Percentiles rank a stretch among this genome's conserved stretches.
Conservation (phyloP, 2,797 vertebrate species). For the Enteromius mattozi region DNA sequence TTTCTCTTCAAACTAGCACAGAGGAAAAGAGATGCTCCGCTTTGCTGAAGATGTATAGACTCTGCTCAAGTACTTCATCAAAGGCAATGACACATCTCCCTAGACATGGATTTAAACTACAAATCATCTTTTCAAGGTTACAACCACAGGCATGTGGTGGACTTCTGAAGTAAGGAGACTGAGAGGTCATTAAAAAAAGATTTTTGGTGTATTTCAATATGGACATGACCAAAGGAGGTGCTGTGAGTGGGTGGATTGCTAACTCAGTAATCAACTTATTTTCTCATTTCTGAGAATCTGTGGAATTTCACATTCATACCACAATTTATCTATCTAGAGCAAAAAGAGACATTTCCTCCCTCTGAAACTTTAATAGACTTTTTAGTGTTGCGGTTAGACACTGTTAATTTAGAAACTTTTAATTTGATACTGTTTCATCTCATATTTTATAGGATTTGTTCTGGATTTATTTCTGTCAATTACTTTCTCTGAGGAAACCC, state of each 20-base stretch:
- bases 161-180: not conserved
- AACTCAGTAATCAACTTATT: not conserved
- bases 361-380: not conserved
- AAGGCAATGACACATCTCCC: constrained; percentile 23
- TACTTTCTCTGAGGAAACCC: not conserved
- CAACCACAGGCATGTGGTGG: constrained; percentile 6
- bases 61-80: constrained; percentile 15
- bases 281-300: not conserved
- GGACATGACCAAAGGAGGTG: not conserved
- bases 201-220: not conserved
- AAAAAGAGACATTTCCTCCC: not conserved
- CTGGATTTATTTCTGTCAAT: not conserved
- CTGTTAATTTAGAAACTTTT: not conserved
- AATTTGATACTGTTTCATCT: not conserved
- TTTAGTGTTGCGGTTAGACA: not conserved
- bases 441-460: not conserved
- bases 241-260: not conserved
- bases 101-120: constrained; percentile 35
- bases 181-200: not conserved
- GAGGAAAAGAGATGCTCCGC: constrained; percentile 36
- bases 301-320: not conserved
- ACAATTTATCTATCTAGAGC: not conserved
- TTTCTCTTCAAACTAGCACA: constrained; percentile 44
- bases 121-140: constrained; percentile 37
- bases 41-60: constrained; percentile 30